These are phyloP conservation scores for Strix uralensis DNA, from an alignment of 2,113 vertebrate genomes.

Conservation along the genomic window DNA sequence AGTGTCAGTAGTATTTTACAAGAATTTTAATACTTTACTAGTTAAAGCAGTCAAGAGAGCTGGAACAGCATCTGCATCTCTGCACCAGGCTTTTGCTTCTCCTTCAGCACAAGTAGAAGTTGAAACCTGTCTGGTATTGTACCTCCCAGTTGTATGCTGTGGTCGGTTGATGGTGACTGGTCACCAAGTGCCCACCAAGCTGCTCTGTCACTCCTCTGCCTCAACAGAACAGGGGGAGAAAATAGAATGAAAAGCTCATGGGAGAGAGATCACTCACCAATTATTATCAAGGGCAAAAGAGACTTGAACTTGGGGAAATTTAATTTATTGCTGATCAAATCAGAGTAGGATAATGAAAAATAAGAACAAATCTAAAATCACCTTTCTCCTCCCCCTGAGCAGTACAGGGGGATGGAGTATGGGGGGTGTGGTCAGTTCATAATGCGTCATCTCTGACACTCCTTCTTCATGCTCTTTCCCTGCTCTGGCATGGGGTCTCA, in stretches of 20 bases:
- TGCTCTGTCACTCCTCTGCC: rapidly evolving
- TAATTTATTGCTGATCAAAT: not conserved
- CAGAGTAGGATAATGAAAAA: not conserved
- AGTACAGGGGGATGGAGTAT: not conserved
- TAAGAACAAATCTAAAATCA: not conserved
- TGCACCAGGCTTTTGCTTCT: not conserved
- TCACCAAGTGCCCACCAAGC: not conserved
- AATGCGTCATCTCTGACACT: not conserved
- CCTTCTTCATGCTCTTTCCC: not conserved
- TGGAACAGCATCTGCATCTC: not conserved
- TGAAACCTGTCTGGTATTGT: not conserved
- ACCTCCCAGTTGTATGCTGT: not conserved
- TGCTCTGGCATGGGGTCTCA: not conserved
- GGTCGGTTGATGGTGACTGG: not conserved
- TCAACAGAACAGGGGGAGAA: not conserved
- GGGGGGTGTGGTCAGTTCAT: not conserved
- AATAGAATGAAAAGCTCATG: not conserved
- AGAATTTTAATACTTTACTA: not conserved
- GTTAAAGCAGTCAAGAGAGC: not conserved
- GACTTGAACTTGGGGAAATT: not conserved
- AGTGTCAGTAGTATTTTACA: not conserved
- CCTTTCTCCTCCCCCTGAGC: not conserved
- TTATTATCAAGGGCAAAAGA: not conserved
- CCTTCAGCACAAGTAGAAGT: not conserved
- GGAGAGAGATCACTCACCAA: no score